Evolutionary conservation across 2,888 invertebrate genomes (phyloP), one percentile per base, ranked within the genome.

Genomic region (Norana najaformis): DNA sequence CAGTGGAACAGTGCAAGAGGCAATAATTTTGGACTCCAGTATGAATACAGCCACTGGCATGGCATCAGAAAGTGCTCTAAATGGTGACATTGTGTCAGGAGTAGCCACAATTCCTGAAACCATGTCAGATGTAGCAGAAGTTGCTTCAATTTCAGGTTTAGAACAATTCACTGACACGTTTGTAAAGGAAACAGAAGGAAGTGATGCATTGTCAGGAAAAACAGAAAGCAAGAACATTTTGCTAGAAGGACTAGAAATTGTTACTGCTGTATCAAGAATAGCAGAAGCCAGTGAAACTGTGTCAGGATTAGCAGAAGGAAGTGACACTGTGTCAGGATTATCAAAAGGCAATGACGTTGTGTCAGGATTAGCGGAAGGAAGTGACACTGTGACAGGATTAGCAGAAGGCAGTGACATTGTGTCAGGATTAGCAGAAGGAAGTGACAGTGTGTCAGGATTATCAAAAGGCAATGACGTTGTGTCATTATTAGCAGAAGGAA

Each of bases 241-340:
- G n/a, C n/a, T n/a, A n/a, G n/a, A n/a, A n/a, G n/a, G n/a, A n/a
- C n/a, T n/a, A n/a, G n/a, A n/a, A n/a, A n/a, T n/a, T n/a, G n/a
- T n/a, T n/a, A n/a, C n/a, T n/a, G n/a, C 30, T n/a, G 69, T n/a
- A n/a, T n/a, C 69, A n/a, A n/a, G 69, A n/a, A 1, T 3, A 23
- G 53, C 53, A 53, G 53, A 30, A 53, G 30, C 30, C 53, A 23
- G 23, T 53, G 30, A 53, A 53, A 30, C 30, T 53, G 53, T 53
- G 23, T 30, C 13, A 30, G 53, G 53, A 53, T 53, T 30, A 6
- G 53, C 30, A 13, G n/a, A 69, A 4, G 69, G 69, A 69, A n/a
- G 69, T 69, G 69, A 69, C 69, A 69, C 69, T 69, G n/a, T 69
- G 69, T 69, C 69, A 69, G 69, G 13, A 69, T 69, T n/a, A 69